phyloP scores from a whole-genome alignment of 2,113 vertebrate genomes.

The Symphodus melops region DNA sequence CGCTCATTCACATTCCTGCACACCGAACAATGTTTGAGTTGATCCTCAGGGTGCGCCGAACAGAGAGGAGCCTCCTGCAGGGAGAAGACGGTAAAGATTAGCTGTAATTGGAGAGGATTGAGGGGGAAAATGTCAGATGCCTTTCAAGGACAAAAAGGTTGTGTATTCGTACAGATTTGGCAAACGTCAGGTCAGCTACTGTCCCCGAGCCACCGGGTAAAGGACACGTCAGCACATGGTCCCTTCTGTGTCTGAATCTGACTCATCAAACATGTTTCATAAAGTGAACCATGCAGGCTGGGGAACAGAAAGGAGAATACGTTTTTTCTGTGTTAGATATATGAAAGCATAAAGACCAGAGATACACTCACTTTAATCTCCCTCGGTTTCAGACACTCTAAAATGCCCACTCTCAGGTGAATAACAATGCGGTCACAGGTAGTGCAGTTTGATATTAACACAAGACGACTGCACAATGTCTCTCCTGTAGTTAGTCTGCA shows the following conservation, averaged over 20 bases:
- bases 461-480: no score
- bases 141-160: conserved; percentile 56
- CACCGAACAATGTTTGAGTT: conserved; percentile 35
- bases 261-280: not conserved
- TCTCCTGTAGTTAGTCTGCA: no score
- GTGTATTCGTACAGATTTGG: conserved; percentile 42
- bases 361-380: no score
- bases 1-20: conserved; percentile 48
- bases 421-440: no score
- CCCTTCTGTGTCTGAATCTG: not conserved
- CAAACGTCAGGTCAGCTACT: conserved; percentile 51
- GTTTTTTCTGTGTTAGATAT: not conserved
- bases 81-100: conserved; percentile 34
- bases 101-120: conserved; percentile 33
- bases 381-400: no score
- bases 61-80: conserved; percentile 1
- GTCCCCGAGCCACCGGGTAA: not conserved
- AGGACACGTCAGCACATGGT: conserved; percentile 29
- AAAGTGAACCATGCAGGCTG: not conserved
- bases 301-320: not conserved
- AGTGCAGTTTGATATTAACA: no score
- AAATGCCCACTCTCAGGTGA: no score
- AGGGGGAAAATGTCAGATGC: conserved; percentile 41
- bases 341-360: not conserved
- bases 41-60: not conserved